Evolutionary conservation across 2,797 vertebrate genomes (phyloP).

Genomic region (Meriones psammophilus): DNA sequence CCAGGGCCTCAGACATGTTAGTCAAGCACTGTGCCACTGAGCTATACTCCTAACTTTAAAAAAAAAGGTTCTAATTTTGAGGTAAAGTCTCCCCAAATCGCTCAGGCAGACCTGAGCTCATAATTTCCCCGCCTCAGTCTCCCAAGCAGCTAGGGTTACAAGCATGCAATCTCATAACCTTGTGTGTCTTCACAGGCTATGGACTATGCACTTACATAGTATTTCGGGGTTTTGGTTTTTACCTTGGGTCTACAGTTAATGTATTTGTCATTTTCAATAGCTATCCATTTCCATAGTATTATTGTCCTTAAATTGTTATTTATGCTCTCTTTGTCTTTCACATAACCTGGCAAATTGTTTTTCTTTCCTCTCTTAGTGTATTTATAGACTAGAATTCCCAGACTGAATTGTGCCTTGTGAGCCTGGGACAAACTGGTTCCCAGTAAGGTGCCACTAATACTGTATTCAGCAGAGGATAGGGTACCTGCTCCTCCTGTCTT

Average conservation of each 20-base stretch:
- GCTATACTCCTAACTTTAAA: background rate
- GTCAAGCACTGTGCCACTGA: background rate
- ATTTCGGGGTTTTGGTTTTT: slow-evolving; percentile 33
- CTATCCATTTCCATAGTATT: background rate
- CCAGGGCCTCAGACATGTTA: background rate
- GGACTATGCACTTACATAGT: background rate
- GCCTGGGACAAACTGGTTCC: background rate
- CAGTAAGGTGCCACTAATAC: background rate
- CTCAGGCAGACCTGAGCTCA: too few species aligned
- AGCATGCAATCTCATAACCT: background rate
- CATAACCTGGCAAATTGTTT: slow-evolving; percentile 16
- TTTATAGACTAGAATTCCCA: slow-evolving; percentile 7
- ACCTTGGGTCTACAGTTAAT: background rate
- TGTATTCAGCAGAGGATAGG: background rate
- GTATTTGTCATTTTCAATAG: slow-evolving; percentile 56
- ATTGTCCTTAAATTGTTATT: slow-evolving; percentile 39
- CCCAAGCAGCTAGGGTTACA: background rate
- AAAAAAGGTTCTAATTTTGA: background rate
- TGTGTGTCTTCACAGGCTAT: background rate
- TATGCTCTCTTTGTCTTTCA: slow-evolving; percentile 36
- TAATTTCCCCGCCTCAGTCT: background rate
- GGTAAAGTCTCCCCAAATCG: background rate
- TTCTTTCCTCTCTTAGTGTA: background rate
- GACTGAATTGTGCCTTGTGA: slow-evolving; percentile 2
- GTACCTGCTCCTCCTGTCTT: background rate